These are phyloP conservation scores for Cryptops parisi DNA, from an alignment of 2,888 invertebrate genomes.

Conservation along the genomic window DNA sequence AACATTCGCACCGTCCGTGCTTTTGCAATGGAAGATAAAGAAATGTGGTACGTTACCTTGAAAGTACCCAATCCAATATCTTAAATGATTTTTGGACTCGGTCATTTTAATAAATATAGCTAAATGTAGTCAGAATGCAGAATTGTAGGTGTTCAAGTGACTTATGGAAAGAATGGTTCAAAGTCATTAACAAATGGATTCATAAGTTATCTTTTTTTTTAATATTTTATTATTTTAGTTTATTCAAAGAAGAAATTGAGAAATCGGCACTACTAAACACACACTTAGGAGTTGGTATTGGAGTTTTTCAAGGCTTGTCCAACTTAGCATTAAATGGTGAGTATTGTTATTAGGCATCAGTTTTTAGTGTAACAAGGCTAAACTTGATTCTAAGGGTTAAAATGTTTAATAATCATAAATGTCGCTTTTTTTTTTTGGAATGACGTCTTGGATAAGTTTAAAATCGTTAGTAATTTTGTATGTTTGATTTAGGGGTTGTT, in stretches of 20 bases:
- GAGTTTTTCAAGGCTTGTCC: slow-evolving; percentile 52
- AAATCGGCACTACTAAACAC: slow-evolving; percentile 56
- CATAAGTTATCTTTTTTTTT: too few species aligned
- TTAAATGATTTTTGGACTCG: too few species aligned
- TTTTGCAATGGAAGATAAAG: slow-evolving; percentile 63
- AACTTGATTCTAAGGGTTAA: not conserved
- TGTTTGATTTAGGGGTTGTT: slow-evolving; percentile 43
- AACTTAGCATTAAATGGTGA: slow-evolving; percentile 41
- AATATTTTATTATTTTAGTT: slow-evolving; percentile 7
- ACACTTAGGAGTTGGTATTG: slow-evolving; percentile 75
- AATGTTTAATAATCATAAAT: too few species aligned
- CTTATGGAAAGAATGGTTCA: too few species aligned
- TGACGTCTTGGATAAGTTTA: not conserved
- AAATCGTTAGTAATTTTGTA: too few species aligned
- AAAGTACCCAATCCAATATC: not conserved
- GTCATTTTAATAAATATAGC: too few species aligned
- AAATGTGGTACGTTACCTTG: slow-evolving; percentile 3
- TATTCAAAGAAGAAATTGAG: slow-evolving; percentile 58
- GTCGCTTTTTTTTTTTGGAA: not conserved
- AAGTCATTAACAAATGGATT: too few species aligned
- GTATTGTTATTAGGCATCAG: too few species aligned
- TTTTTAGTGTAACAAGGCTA: too few species aligned
- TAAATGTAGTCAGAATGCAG: too few species aligned
- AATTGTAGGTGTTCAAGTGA: too few species aligned
- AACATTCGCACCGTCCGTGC: slow-evolving; percentile 89